Evolutionary conservation across 2,113 vertebrate species (phyloP).

Genomic region (Eptesicus fuscus): DNA sequence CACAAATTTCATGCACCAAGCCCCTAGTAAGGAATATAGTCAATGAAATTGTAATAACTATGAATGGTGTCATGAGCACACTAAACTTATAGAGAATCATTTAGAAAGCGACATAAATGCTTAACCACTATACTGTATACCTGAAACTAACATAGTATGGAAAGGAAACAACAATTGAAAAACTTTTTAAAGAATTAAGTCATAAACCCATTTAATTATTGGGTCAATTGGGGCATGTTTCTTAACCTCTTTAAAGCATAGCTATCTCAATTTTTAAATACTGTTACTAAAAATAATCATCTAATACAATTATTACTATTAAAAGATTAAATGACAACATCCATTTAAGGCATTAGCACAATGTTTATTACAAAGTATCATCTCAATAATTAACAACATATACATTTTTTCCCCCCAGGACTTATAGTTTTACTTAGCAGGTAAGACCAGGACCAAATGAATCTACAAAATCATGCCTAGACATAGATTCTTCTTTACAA

Average conservation of each 20-base stretch:
- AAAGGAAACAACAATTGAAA: background rate
- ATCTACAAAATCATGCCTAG: background rate
- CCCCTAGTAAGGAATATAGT: background rate
- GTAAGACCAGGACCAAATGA: background rate
- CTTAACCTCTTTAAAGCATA: background rate
- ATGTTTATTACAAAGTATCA: background rate
- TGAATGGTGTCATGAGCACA: background rate
- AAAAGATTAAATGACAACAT: background rate
- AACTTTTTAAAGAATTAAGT: background rate
- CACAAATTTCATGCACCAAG: no score
- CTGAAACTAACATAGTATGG: background rate
- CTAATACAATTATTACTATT: background rate
- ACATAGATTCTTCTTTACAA: background rate
- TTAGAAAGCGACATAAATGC: background rate
- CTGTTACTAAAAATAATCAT: background rate
- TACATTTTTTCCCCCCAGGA: background rate
- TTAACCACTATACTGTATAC: background rate
- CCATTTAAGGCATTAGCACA: background rate
- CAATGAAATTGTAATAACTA: background rate
- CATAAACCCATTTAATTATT: background rate
- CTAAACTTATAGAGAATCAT: background rate
- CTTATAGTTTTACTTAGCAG: background rate
- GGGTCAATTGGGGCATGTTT: background rate
- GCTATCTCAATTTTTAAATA: background rate
- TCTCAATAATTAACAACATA: background rate